Conservation (phyloP, 2,797 vertebrate species). For the Cossypha polioptera region DNA sequence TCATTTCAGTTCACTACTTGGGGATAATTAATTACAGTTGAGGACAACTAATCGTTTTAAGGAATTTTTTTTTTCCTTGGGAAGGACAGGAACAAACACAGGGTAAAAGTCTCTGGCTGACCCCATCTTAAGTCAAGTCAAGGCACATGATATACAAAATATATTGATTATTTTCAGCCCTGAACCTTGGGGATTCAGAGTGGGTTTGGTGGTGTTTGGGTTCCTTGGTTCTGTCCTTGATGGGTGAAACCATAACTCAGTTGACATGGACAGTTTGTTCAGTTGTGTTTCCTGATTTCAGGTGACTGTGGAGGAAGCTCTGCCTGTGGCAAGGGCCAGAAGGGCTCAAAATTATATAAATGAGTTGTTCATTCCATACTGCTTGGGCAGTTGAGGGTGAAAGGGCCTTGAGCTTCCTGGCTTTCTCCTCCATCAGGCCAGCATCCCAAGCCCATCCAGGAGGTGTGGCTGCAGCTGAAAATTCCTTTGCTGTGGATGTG, state of each 20-base stretch:
- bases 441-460: background rate
- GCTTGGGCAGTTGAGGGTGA: background rate
- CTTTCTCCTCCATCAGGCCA: background rate
- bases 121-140: background rate
- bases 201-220: background rate
- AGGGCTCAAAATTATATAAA: background rate
- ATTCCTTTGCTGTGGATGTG: background rate
- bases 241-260: fast-evolving
- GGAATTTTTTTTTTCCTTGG: background rate
- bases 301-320: background rate
- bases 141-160: background rate
- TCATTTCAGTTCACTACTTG: conserved; percentile 48
- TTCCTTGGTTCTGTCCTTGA: background rate
- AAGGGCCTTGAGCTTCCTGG: background rate
- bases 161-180: background rate
- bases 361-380: background rate
- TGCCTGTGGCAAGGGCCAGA: background rate
- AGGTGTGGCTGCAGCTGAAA: background rate
- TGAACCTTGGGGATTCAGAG: background rate
- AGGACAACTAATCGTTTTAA: conserved; percentile 44
- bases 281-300: background rate
- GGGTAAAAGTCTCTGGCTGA: background rate
- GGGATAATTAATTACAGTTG: conserved; percentile 51
- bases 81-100: background rate
- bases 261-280: background rate